Percentiles rank a stretch among this genome's conserved stretches.
These are phyloP conservation scores for Gasterosteus nipponicus DNA, from an alignment of 2,113 vertebrate species.

Conservation along the genomic window DNA sequence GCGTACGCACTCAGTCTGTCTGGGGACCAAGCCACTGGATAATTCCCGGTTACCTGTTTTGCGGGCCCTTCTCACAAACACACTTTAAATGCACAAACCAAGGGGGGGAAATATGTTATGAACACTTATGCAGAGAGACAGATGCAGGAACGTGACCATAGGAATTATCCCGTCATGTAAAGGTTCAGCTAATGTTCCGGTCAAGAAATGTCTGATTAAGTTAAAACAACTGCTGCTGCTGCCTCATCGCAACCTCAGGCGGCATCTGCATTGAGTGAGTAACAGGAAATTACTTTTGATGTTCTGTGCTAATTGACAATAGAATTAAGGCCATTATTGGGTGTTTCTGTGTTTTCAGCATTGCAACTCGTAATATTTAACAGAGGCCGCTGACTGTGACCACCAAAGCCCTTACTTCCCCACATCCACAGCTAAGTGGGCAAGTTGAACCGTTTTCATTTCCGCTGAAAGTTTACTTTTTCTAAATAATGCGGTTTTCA, in stretches of 20 bases:
- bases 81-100: constrained; percentile 57
- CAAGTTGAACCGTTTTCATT: background rate
- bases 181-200: constrained; percentile 48
- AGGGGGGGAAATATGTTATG: constrained; percentile 22
- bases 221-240: constrained; percentile 46
- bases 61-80: constrained; percentile 74
- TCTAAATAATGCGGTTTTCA: background rate
- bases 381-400: background rate
- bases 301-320: constrained; percentile 40
- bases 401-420: constrained; percentile 3
- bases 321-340: constrained; percentile 29
- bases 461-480: background rate
- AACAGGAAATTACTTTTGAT: constrained; percentile 53
- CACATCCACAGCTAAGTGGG: background rate
- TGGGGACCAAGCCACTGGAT: constrained; percentile 77
- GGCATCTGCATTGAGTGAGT: constrained; percentile 12
- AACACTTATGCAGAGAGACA: constrained; percentile 25
- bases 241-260: constrained; percentile 48
- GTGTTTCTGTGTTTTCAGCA: constrained; percentile 32
- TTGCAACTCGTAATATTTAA: constrained; percentile 14
- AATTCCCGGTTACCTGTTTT: constrained; percentile 81
- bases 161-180: constrained; percentile 39
- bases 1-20: constrained; percentile 79
- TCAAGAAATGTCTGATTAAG: constrained; percentile 40
- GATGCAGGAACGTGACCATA: constrained; percentile 21